Percentiles rank a stretch among this genome's conserved stretches.
Evolutionary conservation across 2,797 vertebrate genomes (phyloP).

Genomic region (Acipenser transmontanus): DNA sequence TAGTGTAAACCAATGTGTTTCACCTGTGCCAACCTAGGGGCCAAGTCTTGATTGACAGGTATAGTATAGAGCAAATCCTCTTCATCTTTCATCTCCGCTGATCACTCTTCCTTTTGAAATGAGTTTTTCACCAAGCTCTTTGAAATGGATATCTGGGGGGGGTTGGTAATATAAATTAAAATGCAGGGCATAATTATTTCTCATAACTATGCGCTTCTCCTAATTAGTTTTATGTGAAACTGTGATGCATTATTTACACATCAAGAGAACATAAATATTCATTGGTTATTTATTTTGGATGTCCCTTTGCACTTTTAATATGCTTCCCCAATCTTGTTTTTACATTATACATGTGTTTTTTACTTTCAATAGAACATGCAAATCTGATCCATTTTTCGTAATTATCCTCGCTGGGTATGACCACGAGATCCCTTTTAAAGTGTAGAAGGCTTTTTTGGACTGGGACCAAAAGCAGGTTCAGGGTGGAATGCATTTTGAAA

Average conservation of each 20-base stretch:
- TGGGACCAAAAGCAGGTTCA: too few species aligned
- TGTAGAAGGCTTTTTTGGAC: neutral
- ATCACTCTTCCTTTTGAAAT: slow-evolving; percentile 36
- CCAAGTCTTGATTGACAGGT: slow-evolving; percentile 32
- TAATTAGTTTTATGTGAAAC: slow-evolving; percentile 57
- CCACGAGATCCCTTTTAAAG: slow-evolving; percentile 8
- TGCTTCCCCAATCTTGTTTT: slow-evolving; percentile 33
- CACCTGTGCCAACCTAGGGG: slow-evolving; percentile 40
- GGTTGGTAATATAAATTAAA: slow-evolving; percentile 42
- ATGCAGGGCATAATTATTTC: slow-evolving; percentile 55
- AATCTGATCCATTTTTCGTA: slow-evolving; percentile 36
- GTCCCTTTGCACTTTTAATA: slow-evolving; percentile 30
- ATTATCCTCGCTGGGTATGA: slow-evolving; percentile 38
- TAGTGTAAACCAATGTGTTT: slow-evolving; percentile 58
- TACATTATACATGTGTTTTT: slow-evolving; percentile 10
- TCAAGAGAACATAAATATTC: slow-evolving; percentile 70
- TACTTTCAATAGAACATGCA: slow-evolving; percentile 1
- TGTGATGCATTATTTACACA: slow-evolving; percentile 68
- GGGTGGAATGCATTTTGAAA: too few species aligned
- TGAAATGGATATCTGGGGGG: slow-evolving; percentile 47
- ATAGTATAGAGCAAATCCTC: slow-evolving; percentile 23
- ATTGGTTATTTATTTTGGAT: slow-evolving; percentile 58
- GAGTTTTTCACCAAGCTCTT: slow-evolving; percentile 43
- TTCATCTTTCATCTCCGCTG: slow-evolving; percentile 25
- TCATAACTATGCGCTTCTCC: slow-evolving; percentile 48